phyloP scores from a whole-genome alignment of 1,140 invertebrate genomes.

The Hermetia illucens region DNA sequence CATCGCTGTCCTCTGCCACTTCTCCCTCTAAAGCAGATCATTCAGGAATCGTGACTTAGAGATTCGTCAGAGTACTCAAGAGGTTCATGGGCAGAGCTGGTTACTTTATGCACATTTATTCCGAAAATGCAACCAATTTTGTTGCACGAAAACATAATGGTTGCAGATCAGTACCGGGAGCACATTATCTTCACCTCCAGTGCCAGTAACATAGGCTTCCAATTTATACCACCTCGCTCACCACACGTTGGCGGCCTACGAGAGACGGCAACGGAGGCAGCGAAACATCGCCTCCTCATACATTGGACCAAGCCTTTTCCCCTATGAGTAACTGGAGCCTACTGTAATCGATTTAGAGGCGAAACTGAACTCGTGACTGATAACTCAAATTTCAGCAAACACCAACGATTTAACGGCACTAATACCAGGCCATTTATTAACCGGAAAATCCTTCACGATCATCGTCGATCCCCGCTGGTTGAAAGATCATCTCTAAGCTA shows the following conservation, averaged over 20 bases:
- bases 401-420: too few species aligned
- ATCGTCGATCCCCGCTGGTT: too few species aligned
- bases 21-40: constrained; percentile 17
- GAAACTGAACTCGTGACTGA: constrained; percentile 4
- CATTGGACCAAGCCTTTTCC: not conserved
- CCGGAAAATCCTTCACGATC: too few species aligned
- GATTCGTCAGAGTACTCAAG: constrained; percentile 12
- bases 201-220: constrained; percentile 12
- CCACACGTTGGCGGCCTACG: constrained; percentile 20
- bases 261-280: constrained; percentile 16
- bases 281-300: constrained; percentile 8
- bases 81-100: constrained; percentile 12
- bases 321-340: constrained; percentile 1
- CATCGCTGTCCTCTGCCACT: constrained; percentile 11
- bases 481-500: too few species aligned
- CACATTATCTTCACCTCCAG: too few species aligned
- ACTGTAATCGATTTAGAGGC: not conserved
- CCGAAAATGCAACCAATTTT: constrained; percentile 26
- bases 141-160: constrained; percentile 14
- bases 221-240: constrained; percentile 14
- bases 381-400: too few species aligned
- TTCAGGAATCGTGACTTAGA: constrained; percentile 12
- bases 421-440: too few species aligned
- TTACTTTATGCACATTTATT: constrained; percentile 11
- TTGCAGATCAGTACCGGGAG: too few species aligned